A percentile compares a stretch with the other conserved stretches of the same genome.
phyloP scores from a whole-genome alignment of 2,113 vertebrate genomes.

The Polyodon spathula region DNA sequence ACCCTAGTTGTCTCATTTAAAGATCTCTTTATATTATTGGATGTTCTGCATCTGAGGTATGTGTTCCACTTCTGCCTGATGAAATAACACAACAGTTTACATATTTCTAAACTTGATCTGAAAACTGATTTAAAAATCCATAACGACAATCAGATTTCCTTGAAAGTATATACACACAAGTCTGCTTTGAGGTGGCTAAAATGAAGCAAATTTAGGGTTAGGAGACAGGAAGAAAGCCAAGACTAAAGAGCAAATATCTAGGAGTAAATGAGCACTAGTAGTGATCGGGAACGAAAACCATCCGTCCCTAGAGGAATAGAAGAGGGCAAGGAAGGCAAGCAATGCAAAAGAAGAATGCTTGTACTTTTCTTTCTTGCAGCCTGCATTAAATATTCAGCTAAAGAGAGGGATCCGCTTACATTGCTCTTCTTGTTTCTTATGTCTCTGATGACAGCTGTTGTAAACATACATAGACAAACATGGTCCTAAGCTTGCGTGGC shows the following conservation, averaged over 20 bases:
- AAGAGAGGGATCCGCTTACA: conserved; percentile 70
- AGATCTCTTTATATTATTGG: conserved; percentile 66
- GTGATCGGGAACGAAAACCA: conserved; percentile 66
- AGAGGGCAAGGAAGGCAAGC: conserved; percentile 62
- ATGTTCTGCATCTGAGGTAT: conserved; percentile 57
- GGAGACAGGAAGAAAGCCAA: conserved; percentile 76
- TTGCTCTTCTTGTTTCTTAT: conserved; percentile 79
- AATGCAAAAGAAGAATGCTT: conserved; percentile 63
- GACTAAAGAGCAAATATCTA: conserved; percentile 61
- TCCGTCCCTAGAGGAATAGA: conserved; percentile 68
- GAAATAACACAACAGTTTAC: conserved; percentile 81
- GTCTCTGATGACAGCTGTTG: conserved; percentile 80
- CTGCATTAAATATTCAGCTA: conserved; percentile 80
- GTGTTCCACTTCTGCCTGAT: conserved; percentile 49
- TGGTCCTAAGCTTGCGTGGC: conserved; percentile 42
- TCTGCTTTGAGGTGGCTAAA: conserved; percentile 80
- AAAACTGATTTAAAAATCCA: conserved; percentile 85
- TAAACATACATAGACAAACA: conserved; percentile 88
- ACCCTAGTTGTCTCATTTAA: conserved; percentile 65
- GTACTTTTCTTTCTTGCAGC: conserved; percentile 62
- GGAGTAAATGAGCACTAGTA: conserved; percentile 64
- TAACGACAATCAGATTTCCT: conserved; percentile 76
- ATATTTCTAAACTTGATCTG: conserved; percentile 80
- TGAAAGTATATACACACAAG: conserved; percentile 89
- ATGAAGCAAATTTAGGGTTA: conserved; percentile 79